phyloP scores from a whole-genome alignment of 2,888 invertebrate species.

The Sesia bembeciformis region DNA sequence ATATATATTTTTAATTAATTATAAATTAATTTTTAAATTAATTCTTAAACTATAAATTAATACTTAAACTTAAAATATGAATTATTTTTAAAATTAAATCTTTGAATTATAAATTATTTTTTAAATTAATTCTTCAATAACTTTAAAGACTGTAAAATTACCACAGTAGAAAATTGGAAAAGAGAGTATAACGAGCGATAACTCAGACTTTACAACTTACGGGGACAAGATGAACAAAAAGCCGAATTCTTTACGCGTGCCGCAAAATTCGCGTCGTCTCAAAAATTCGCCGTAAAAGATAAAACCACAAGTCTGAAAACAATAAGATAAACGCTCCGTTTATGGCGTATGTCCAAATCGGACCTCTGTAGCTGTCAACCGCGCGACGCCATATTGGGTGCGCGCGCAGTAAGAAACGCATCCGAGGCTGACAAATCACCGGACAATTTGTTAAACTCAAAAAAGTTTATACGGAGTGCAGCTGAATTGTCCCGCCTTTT shows the following conservation, averaged over 20 bases:
- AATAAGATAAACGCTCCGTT: constrained; percentile 45
- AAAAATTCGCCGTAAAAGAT: constrained; percentile 1
- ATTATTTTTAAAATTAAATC: no score
- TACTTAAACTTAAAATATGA: no score
- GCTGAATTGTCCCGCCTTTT: not conserved
- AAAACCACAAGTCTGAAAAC: constrained; percentile 20
- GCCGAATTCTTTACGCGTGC: not conserved
- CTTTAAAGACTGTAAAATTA: no score
- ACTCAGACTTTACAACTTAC: no score
- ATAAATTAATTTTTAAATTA: no score
- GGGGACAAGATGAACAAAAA: no score
- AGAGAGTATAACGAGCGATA: no score
- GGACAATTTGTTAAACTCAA: constrained; percentile 53
- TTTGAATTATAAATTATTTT: no score
- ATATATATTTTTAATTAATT: no score
- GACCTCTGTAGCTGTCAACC: constrained; percentile 34
- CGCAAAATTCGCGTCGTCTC: not conserved
- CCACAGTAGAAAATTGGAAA: no score
- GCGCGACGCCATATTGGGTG: constrained; percentile 50
- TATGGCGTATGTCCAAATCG: constrained; percentile 36
- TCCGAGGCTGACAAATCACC: constrained; percentile 65
- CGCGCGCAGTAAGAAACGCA: constrained; percentile 48
- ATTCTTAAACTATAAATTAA: no score
- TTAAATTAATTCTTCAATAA: no score
- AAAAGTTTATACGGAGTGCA: constrained; percentile 1